Evolutionary conservation across 1,140 invertebrate genomes (phyloP).

Genomic region (Drosophila sp.): DNA sequence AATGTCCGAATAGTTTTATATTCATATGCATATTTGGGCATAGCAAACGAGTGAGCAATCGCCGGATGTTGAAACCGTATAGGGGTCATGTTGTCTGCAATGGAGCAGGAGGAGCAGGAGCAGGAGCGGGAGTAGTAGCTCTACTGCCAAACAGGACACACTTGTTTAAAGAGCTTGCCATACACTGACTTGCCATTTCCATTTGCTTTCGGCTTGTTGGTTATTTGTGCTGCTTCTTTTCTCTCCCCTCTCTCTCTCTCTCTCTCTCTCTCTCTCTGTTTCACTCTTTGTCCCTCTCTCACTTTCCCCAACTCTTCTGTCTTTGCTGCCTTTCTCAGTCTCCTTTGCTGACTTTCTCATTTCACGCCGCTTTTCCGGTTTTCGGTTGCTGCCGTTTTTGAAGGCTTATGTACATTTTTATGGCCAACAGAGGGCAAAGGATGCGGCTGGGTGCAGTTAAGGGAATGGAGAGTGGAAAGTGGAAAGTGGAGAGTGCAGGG

Average conservation of each 20-base stretch:
- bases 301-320: too few species aligned
- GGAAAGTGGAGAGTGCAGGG: slow-evolving; percentile 1
- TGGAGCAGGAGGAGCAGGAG: neutral
- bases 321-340: too few species aligned
- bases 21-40: slow-evolving; percentile 75
- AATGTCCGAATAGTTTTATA: slow-evolving; percentile 75
- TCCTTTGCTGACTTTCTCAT: slow-evolving; percentile 8
- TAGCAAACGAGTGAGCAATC: slow-evolving; percentile 42
- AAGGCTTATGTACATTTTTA: slow-evolving; percentile 65
- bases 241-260: neutral
- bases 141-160: slow-evolving; percentile 1
- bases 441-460: neutral
- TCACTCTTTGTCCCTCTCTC: neutral
- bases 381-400: slow-evolving; percentile 23
- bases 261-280: neutral
- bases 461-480: too few species aligned
- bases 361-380: slow-evolving; percentile 32
- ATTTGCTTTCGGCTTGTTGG: slow-evolving; percentile 38
- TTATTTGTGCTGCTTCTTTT: slow-evolving; percentile 11
- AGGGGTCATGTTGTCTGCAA: neutral
- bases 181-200: slow-evolving; percentile 34
- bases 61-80: slow-evolving; percentile 39
- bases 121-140: neutral
- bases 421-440: slow-evolving; percentile 40
- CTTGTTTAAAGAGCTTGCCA: slow-evolving; percentile 66